phyloP scores from a whole-genome alignment of 2,888 invertebrate species.

The Hymenopus coronatus region DNA sequence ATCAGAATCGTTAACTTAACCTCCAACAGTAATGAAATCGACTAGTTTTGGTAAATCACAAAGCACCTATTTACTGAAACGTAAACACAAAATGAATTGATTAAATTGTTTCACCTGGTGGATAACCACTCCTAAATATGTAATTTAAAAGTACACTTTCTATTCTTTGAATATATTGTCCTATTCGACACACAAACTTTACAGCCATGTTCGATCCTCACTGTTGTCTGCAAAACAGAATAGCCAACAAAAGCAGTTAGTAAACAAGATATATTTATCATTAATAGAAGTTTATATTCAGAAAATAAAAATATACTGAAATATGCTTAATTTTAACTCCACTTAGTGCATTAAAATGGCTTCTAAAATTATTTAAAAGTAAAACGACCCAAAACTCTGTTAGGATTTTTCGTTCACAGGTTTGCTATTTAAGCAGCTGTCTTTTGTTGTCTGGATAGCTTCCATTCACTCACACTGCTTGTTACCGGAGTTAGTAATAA shows the following conservation, averaged over 20 bases:
- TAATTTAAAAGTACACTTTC: conserved; percentile 45
- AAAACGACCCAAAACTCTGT: neutral
- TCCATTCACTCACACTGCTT: neutral
- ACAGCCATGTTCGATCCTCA: conserved; percentile 41
- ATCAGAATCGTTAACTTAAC: neutral
- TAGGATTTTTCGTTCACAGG: neutral
- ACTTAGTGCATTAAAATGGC: neutral
- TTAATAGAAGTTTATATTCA: neutral
- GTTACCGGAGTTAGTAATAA: neutral
- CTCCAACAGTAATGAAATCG: too few relatives aligned
- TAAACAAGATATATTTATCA: neutral
- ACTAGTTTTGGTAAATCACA: too few relatives aligned
- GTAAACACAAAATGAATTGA: neutral
- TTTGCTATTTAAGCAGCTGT: neutral
- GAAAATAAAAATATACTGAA: neutral
- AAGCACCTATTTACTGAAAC: neutral
- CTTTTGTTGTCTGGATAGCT: neutral
- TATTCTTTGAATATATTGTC: conserved; percentile 46
- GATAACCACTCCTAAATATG: conserved; percentile 47
- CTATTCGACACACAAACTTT: conserved; percentile 44
- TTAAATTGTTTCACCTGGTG: conserved; percentile 49
- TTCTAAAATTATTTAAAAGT: neutral
- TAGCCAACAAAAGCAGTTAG: neutral
- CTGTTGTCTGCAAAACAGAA: neutral
- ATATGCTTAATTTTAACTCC: neutral